These are phyloP conservation scores for Erebia palarica DNA, from an alignment of 2,888 invertebrate genomes.

Conservation along the genomic window DNA sequence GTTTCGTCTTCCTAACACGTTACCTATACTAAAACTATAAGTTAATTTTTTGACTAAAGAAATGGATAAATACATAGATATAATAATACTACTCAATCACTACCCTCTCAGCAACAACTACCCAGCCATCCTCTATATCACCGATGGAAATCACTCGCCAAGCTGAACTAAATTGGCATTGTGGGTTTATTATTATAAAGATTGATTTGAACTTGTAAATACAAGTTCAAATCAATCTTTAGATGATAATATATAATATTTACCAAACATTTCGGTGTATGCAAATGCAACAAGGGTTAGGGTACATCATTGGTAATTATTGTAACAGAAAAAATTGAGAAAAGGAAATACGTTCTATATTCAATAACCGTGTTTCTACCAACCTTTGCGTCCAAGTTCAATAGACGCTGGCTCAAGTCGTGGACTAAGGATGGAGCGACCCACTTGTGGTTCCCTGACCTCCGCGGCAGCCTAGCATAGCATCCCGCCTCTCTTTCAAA, in stretches of 20 bases:
- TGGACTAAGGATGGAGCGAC: conserved; percentile 79
- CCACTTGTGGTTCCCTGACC: conserved; percentile 82
- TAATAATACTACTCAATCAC: too few relatives aligned
- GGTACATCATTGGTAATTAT: conserved; percentile 40
- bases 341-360: conserved; percentile 59
- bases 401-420: conserved; percentile 60
- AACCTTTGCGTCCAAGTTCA: conserved; percentile 74
- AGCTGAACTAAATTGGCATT: too few relatives aligned
- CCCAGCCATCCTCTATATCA: too few relatives aligned
- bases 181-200: too few relatives aligned
- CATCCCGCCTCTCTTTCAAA: conserved; percentile 54
- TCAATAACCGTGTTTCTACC: conserved; percentile 73
- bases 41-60: too few relatives aligned
- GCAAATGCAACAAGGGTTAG: conserved; percentile 37
- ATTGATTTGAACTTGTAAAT: too few relatives aligned
- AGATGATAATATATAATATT: neutral
- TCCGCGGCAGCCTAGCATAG: conserved; percentile 73
- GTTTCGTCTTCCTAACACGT: too few relatives aligned
- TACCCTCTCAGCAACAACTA: too few relatives aligned
- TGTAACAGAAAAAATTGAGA: conserved; percentile 44
- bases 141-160: too few relatives aligned
- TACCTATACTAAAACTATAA: too few relatives aligned
- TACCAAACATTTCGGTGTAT: conserved; percentile 4
- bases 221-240: too few relatives aligned
- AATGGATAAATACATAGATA: too few relatives aligned